phyloP scores from a whole-genome alignment of 1,140 invertebrate species.

The Colletes gigas region DNA sequence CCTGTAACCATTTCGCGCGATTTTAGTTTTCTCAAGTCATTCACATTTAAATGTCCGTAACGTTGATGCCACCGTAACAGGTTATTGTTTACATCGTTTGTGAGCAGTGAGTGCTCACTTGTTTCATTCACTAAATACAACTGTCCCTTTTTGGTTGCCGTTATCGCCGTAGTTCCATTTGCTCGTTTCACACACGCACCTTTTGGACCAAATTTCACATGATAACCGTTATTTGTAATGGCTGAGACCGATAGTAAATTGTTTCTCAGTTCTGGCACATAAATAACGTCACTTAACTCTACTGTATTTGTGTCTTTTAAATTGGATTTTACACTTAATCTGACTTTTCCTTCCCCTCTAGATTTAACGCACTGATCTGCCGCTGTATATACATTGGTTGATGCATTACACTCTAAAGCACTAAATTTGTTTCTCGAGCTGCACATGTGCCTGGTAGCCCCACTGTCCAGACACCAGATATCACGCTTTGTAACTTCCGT shows the following conservation, averaged over 20 bases:
- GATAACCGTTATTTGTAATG: constrained; percentile 14
- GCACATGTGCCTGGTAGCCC: constrained; percentile 57
- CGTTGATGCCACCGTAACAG: constrained; percentile 30
- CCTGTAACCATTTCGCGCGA: constrained; percentile 12
- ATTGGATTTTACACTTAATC: constrained; percentile 21
- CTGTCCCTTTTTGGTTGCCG: neutral
- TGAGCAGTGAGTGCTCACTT: neutral
- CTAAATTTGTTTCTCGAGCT: constrained; percentile 47
- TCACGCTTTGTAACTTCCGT: constrained; percentile 9
- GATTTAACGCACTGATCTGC: constrained; percentile 48
- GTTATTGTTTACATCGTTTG: neutral
- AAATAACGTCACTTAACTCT: constrained; percentile 51
- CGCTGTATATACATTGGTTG: constrained; percentile 45
- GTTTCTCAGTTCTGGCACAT: constrained; percentile 50
- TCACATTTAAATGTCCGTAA: constrained; percentile 25
- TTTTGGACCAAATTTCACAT: constrained; percentile 16
- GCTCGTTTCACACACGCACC: constrained; percentile 6
- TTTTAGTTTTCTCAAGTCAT: constrained; percentile 30
- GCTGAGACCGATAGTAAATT: constrained; percentile 45
- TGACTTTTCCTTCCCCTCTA: constrained; percentile 30
- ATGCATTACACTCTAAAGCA: neutral
- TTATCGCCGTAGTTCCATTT: constrained; percentile 15
- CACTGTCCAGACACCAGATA: constrained; percentile 61
- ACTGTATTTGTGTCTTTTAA: constrained; percentile 31
- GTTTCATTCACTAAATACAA: constrained; percentile 27